Base-by-base conservation (phyloP, 53 echinoderm and acorn worm species). In the Henricia sp. region DNA sequence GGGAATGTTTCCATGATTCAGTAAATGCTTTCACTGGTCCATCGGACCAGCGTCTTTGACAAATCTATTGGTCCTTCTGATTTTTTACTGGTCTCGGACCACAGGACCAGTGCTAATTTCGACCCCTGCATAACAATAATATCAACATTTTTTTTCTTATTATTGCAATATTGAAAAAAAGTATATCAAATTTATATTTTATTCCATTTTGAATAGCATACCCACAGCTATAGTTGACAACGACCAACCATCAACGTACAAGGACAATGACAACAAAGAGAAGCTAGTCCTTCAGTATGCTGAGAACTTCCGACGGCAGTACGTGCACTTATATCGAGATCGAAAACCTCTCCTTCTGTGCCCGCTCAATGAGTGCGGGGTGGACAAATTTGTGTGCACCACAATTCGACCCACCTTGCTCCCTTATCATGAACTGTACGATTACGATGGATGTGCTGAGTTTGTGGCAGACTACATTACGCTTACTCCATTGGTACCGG, bases 381-480 rank as follows among this genome's bases (percentile, higher is more conserved):
- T 90, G 24, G 99, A 99, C 23, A 99, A 99, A 85, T 94, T 99
- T 92, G 99, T 94, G 10, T 92, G 99, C 59, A 97, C 99, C 28
- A 90, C 94, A 28, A 92, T 99, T 37, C 83, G 94, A 30, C 94
- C 99, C 6, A 99, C 99, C 2, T 83, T 92, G 23, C 87, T 95
- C 11, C 99, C 90, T 11, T 99, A 76, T 71, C 88, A 99, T 44
- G 91, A 95, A 48, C 82, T 99, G 28, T 95, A 95, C 41, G 88
- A 92, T 56, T 99, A 90, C 44, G 99, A 99, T 63, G 99, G 99
- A 26, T 92, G 92, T 84, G 88, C 99, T 37, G 99, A 99, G 67
- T 94, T 99, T 84, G 99, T 95, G 40, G 90, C 99, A 19, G 94
- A 99, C 68, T 99, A 97, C 41, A 69, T 99, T 55, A 99, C 99